Percentiles rank a stretch among this genome's conserved stretches.
Evolutionary conservation across 2,113 vertebrate species (phyloP).

Genomic region (Urocolius indicus): DNA sequence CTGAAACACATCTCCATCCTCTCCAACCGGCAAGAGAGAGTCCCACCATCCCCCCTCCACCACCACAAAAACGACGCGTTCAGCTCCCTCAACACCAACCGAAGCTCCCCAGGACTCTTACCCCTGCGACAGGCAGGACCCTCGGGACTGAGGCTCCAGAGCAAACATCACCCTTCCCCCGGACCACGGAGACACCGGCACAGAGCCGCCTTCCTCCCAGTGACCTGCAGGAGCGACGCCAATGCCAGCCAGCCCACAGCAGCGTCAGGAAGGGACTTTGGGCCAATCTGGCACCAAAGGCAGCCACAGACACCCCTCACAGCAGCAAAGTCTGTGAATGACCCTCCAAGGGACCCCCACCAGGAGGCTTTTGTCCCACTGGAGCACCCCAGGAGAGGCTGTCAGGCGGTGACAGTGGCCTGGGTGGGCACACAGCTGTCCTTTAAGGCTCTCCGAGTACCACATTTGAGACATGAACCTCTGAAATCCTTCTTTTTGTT

Average conservation of each 20-base stretch:
- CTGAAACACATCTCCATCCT: background rate
- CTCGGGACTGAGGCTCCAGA: background rate
- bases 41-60: background rate
- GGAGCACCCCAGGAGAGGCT: background rate
- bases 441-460: slow-evolving; percentile 75
- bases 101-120: background rate
- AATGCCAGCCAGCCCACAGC: rapidly evolving
- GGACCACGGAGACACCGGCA: rapidly evolving
- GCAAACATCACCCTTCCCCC: background rate
- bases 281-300: background rate
- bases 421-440: slow-evolving; percentile 60
- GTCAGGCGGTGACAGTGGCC: background rate
- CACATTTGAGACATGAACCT: slow-evolving; percentile 66
- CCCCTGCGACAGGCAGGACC: background rate
- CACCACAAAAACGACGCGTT: background rate
- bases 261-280: background rate
- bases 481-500: slow-evolving; percentile 59
- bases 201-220: rapidly evolving
- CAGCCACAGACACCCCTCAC: background rate
- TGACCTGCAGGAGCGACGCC: rapidly evolving
- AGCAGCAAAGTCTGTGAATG: background rate
- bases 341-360: background rate
- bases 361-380: background rate
- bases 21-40: background rate
- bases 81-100: background rate